A percentile compares a stretch with the other conserved stretches of the same genome.
Conservation (phyloP, 2,113 vertebrate genomes). For the Syngnathoides biaculeatus region DNA sequence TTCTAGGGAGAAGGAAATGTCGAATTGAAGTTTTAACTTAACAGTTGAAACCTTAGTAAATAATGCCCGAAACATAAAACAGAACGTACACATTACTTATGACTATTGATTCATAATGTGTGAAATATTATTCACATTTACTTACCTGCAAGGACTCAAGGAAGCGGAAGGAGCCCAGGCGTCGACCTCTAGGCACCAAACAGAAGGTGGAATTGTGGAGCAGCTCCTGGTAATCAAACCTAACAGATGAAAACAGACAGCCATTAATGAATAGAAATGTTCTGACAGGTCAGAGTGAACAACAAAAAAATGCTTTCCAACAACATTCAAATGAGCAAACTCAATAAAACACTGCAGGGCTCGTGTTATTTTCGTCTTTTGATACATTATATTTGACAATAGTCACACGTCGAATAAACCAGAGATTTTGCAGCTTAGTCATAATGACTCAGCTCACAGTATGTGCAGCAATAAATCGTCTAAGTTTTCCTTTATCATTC, state of each 20-base stretch:
- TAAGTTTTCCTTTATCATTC: no score
- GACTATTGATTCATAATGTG: no score
- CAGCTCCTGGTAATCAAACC: constrained; percentile 77
- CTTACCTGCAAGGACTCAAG: constrained; percentile 86
- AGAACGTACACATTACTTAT: neutral
- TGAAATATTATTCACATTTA: neutral
- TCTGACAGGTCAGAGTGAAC: neutral
- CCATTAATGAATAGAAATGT: neutral
- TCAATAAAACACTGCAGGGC: constrained; percentile 8
- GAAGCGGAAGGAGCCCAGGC: constrained; percentile 78
- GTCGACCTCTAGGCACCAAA: constrained; percentile 81
- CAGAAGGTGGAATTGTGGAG: constrained; percentile 91
- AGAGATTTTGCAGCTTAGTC: constrained; percentile 31
- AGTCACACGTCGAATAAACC: constrained; percentile 36
- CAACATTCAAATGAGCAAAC: constrained; percentile 7
- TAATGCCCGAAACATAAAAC: neutral
- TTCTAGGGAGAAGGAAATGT: no score
- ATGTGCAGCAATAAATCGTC: constrained; percentile 33
- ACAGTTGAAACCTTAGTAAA: no score
- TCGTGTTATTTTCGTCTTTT: constrained; percentile 6
- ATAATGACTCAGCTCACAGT: constrained; percentile 30
- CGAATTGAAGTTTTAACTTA: no score
- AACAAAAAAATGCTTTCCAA: neutral
- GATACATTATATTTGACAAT: constrained; percentile 33
- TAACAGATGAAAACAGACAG: constrained; percentile 31